Evolutionary conservation across 2,797 vertebrate genomes (phyloP).

Genomic region (Xyrichtys novacula): DNA sequence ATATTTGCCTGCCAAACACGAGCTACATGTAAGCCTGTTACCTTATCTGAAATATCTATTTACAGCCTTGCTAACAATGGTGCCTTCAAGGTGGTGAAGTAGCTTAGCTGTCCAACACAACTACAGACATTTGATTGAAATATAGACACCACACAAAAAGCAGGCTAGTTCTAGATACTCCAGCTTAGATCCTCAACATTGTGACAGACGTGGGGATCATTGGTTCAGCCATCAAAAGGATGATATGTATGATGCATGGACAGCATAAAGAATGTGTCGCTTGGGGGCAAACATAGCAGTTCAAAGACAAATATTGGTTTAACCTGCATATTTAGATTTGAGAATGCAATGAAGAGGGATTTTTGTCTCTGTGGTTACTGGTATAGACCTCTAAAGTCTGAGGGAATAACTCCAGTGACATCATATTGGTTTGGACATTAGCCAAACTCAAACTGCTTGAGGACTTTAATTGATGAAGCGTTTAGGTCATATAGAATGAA

Average conservation of each 20-base stretch:
- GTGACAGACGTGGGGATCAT: no score
- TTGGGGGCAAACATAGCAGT: not conserved
- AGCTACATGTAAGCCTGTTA: not conserved
- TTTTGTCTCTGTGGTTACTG: constrained; percentile 1
- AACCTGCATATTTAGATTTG: not conserved
- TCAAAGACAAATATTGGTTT: not conserved
- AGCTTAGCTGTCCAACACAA: no score
- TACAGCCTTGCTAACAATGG: not conserved
- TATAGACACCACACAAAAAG: no score
- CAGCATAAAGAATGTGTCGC: not conserved
- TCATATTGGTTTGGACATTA: not conserved
- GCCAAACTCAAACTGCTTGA: not conserved
- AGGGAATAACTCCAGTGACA: not conserved
- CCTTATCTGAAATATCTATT: not conserved
- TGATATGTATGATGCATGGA: not conserved
- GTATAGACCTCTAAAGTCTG: not conserved
- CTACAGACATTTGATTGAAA: not conserved
- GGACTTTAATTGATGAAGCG: not conserved
- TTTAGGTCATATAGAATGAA: constrained; percentile 1
- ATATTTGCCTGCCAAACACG: not conserved
- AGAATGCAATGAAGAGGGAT: not conserved
- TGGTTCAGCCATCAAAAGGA: no score
- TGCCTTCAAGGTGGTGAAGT: not conserved
- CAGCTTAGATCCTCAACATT: no score
- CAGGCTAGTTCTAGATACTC: no score